These are phyloP conservation scores for Hylaeus volcanicus DNA, from an alignment of 1,140 invertebrate genomes.

Conservation along the genomic window DNA sequence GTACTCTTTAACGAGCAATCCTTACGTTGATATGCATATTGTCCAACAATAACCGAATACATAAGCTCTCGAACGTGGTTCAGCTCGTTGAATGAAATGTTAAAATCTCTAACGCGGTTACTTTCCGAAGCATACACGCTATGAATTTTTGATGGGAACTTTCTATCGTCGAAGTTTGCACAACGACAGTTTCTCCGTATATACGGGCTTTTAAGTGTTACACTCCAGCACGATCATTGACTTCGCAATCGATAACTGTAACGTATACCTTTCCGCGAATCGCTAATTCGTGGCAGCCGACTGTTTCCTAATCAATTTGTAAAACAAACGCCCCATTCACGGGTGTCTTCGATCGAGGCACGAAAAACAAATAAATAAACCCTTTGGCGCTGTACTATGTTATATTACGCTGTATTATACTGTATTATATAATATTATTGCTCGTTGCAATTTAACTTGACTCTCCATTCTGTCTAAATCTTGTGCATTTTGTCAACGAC, in stretches of 20 bases:
- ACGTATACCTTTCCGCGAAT: constrained; percentile 19
- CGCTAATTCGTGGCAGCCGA: not conserved
- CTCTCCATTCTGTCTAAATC: too few species aligned
- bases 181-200: constrained; percentile 3
- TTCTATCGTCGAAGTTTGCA: constrained; percentile 3
- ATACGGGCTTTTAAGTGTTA: not conserved
- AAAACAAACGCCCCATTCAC: constrained; percentile 39
- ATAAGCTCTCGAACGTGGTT: not conserved
- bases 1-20: too few species aligned
- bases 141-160: constrained; percentile 17
- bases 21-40: too few species aligned
- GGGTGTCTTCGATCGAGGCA: constrained; percentile 5
- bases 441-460: too few species aligned
- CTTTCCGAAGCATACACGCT: not conserved
- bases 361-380: constrained; percentile 33
- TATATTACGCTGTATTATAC: too few species aligned
- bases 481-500: too few species aligned
- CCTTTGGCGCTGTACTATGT: constrained; percentile 21
- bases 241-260: constrained; percentile 17
- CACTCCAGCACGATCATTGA: constrained; percentile 8
- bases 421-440: too few species aligned
- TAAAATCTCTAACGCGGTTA: not conserved
- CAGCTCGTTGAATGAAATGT: not conserved
- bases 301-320: not conserved
- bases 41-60: not conserved